Base-by-base conservation (phyloP, 2,888 invertebrate species). In the Capitulum mitella region DNA sequence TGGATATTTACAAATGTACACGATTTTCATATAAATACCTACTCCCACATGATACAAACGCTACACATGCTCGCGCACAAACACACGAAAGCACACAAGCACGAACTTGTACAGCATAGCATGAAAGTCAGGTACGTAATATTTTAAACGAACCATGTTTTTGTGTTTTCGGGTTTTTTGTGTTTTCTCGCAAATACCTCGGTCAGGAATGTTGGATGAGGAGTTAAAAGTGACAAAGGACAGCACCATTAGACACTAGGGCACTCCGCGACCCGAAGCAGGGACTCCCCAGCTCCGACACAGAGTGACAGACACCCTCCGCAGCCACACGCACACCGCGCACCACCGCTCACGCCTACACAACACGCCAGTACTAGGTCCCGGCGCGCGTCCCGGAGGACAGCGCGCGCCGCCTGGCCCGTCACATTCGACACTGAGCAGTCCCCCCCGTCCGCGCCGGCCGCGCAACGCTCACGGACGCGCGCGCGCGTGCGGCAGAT, bases 1-100 rank as follows among this genome's bases (percentile, higher is more conserved):
- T 64, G 64, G 64, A 16, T 64, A 64, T 64, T 34, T 64, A 64
- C 64, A 64, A 64, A 64, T 64, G 64, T 64, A 34, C 64, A 64
- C 32, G 34, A 32, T 32, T 64, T 32, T 19, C 14, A 64, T 34
- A 64, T 34, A 34, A 32, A 64, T 34, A 64, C 19, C 8, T 32
- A 34, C 64, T 64, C 19, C 10, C 32, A 19, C 8, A 34, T 34
- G 64, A 32, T 64, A 64, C 34, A 34, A 64, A 34, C 34, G 19
- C 19, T 34, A 29, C 58, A 58, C 54, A 54, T 22, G 22, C 16
- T 5, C 54, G 22, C 16, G 22, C 26, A 54, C 54, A 12, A n/a
- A 61, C 58, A 16, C 10, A 61, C 58, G 29, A 6, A 61, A n/a
- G 29, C n/a, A 29, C 29, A 29, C n/a, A 61, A 6, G 19, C n/a